A percentile compares a stretch with the other conserved stretches of the same genome.
These are phyloP conservation scores for Lordiphosa andalusiaca DNA, from an alignment of 2,888 invertebrate genomes.

Conservation along the genomic window DNA sequence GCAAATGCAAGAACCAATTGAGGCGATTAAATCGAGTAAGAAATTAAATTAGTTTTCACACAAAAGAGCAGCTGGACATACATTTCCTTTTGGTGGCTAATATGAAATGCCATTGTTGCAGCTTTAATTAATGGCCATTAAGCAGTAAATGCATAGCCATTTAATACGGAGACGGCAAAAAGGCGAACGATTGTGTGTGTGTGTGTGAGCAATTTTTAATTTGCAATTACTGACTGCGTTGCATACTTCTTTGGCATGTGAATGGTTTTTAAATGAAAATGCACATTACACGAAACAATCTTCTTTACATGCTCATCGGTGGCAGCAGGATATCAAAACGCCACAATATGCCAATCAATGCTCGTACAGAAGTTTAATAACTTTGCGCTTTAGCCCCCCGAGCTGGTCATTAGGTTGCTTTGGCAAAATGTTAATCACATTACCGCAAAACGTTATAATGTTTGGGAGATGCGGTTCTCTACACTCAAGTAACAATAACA, in stretches of 20 bases:
- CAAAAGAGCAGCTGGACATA: conserved; percentile 13
- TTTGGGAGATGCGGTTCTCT: conserved; percentile 38
- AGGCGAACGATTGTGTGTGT: conserved; percentile 1
- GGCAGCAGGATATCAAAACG: conserved; percentile 11
- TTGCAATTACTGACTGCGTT: conserved; percentile 61
- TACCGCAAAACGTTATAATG: conserved; percentile 73
- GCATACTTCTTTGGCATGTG: conserved; percentile 35
- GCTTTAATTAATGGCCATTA: conserved; percentile 68
- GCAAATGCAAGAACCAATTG: conserved; percentile 29
- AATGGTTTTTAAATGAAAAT: conserved; percentile 67
- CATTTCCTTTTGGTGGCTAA: conserved; percentile 37
- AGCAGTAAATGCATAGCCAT: conserved; percentile 48
- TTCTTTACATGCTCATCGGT: conserved; percentile 10
- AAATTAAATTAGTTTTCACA: conserved; percentile 40
- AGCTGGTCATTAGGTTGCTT: conserved; percentile 57
- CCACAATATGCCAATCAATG: conserved; percentile 45
- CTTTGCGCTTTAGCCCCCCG: conserved; percentile 27
- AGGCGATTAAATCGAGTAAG: conserved; percentile 54
- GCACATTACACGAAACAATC: conserved; percentile 50
- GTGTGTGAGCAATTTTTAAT: conserved; percentile 68
- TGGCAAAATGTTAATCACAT: conserved; percentile 69
- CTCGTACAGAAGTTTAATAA: conserved; percentile 62
- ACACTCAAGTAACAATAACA: conserved; percentile 64
- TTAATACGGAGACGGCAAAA: conserved; percentile 32
- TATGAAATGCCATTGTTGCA: conserved; percentile 66